Conservation (phyloP, 2,113 vertebrate species). For the Silurus asotus region DNA sequence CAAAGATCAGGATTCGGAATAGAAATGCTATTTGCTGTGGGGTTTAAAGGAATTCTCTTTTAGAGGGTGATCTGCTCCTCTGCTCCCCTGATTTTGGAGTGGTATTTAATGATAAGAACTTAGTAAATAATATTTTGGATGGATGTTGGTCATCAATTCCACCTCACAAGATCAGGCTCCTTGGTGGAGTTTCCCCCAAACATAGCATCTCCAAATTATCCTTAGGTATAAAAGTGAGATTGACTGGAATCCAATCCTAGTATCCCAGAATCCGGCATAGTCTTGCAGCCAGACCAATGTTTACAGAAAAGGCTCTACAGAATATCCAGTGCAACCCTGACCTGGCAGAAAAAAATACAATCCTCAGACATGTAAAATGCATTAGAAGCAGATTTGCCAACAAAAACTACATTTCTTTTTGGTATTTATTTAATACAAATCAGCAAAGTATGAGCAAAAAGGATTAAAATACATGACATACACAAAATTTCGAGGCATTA, state of each 20-base stretch:
- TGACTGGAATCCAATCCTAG: neutral
- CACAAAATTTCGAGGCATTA: conserved; percentile 24
- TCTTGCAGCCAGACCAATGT: neutral
- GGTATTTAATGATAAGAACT: neutral
- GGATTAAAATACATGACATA: neutral
- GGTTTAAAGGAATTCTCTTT: neutral
- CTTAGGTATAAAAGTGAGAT: neutral
- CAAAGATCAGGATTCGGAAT: conserved; percentile 29
- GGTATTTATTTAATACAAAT: neutral
- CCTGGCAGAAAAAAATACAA: neutral
- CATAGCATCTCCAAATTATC: neutral
- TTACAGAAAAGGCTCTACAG: too few relatives aligned
- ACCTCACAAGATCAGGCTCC: neutral
- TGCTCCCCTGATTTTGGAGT: neutral
- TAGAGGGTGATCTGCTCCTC: neutral
- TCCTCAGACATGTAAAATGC: neutral
- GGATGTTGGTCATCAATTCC: neutral
- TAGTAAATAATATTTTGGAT: too few relatives aligned
- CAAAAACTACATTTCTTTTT: neutral
- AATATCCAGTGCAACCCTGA: neutral
- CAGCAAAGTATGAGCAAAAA: neutral
- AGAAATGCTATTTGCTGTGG: conserved; percentile 4
- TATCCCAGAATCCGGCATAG: neutral
- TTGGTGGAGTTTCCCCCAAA: neutral
- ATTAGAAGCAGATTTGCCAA: neutral